These are phyloP conservation scores for Sebastes iracundus DNA, from an alignment of 2,797 vertebrate species.

Conservation along the genomic window DNA sequence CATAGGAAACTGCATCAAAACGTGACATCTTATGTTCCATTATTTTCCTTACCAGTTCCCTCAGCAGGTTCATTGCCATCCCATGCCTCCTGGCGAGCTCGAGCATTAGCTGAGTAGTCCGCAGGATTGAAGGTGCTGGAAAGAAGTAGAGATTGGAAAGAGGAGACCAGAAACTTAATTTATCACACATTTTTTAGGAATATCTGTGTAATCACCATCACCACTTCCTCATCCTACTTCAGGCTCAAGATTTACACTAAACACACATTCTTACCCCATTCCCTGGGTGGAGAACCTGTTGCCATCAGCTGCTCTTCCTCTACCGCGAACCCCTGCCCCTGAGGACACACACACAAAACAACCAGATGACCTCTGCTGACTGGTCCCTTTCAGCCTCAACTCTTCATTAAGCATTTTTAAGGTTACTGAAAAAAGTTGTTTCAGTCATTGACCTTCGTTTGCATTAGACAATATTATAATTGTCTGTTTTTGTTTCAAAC, in stretches of 20 bases:
- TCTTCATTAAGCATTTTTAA: background rate
- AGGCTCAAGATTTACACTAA: background rate
- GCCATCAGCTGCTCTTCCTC: slow-evolving; percentile 90
- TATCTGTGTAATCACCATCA: slow-evolving; percentile 55
- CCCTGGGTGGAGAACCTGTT: slow-evolving; percentile 92
- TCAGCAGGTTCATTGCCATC: slow-evolving; percentile 86
- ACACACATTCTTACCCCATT: slow-evolving; percentile 90
- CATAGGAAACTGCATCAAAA: background rate
- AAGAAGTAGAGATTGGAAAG: background rate
- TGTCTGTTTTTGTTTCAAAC: background rate
- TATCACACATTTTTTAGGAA: slow-evolving; percentile 51
- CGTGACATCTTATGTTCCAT: background rate
- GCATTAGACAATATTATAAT: background rate
- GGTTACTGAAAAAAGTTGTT: background rate
- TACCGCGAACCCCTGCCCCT: slow-evolving; percentile 88
- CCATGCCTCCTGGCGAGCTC: slow-evolving; percentile 87
- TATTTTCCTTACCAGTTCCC: slow-evolving; percentile 82
- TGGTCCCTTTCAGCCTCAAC: background rate
- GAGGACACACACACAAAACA: slow-evolving; percentile 38
- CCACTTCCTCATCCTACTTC: slow-evolving; percentile 25
- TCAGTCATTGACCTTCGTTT: background rate
- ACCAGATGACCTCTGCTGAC: slow-evolving; percentile 3
- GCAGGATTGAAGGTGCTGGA: slow-evolving; percentile 94
- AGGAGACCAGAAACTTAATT: slow-evolving; percentile 24
- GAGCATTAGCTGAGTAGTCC: slow-evolving; percentile 87